Base-by-base conservation (phyloP, 1,140 invertebrate species). In the Eriosoma lanigerum region DNA sequence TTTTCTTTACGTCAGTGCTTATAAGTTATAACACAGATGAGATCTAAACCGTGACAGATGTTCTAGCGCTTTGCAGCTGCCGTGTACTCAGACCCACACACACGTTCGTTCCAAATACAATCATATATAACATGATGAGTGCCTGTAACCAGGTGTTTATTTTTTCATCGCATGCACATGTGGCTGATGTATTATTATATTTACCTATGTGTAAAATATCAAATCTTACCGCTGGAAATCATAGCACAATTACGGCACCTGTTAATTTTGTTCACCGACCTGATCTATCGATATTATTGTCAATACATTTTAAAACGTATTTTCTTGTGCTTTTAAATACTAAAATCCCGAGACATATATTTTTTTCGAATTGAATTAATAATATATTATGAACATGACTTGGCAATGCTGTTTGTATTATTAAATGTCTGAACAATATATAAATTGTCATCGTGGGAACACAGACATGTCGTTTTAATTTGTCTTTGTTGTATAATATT, bases 41-140 rank as follows among this genome's bases (percentile, higher is more conserved):
- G 64, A 70, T 70, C 46, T 50, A 50, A 70, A 70, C 46, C 44
- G 15, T 70, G 46, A 50, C 66, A 70, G 66, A 70, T 70, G 66
- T 70, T 70, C 15, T 70, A 21, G 15, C 9, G 66, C 32, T 50
- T 70, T 50, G 66, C 66, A 70, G 66, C 66, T 70, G 66, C 66
- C 44, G 48, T n/a, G 66, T 70, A 26, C 44, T 70, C 4, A 19
- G 44, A 70, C 44, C 38, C 44, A 70, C 66, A n/a, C 52, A 50
- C 66, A 29, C 66, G n/a, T 24, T 21, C n/a, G 32, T 32, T 29
- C 9, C 32, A 9, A 38, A 38, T 38, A 29, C 17, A 17, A 32
- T 29, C 29, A 3, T 32, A 4, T 8, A 38, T 38, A 38, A 4
- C 8, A 38, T 8, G 29, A 62, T 13, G 38, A 21, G n/a, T n/a